Base-by-base conservation (phyloP, 2,888 invertebrate genomes). In the Beris chalybata region DNA sequence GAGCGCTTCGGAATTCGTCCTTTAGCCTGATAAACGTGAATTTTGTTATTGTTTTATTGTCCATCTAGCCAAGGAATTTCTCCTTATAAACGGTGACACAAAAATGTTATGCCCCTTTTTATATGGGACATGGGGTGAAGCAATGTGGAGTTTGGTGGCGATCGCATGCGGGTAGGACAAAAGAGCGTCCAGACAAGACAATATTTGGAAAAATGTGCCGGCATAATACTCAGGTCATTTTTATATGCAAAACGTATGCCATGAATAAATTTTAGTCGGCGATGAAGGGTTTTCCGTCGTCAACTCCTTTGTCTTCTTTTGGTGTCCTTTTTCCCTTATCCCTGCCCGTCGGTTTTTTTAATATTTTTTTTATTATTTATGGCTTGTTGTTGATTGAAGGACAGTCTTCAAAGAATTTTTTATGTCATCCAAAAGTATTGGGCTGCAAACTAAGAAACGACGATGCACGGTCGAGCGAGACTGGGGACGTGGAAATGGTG, bases 241-340 rank as follows among this genome's bases (percentile, higher is more conserved):
- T 63, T 55, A 59, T 69, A 69, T 69, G 67, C 67, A 69, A 69
- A 67, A 57, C 67, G 65, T 69, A 69, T 69, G 69, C 65, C 48
- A 69, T 69, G 69, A 69, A 69, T 69, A 69, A 69, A 69, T 69
- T 69, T 69, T 57, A 61, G 64, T 67, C 57, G 61, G 52, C 63
- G 64, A 69, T 9, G 38, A 38, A 69, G 65, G 67, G 65, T 65
- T 67, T 66, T 55, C 38, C 45, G 30, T 48, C n/a, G 31, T 11
- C 45, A 30, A 58, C 38, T 64, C 50, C 64, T 66, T 68, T 68
- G 68, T 68, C 64, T 68, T 68, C 50, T 55, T 65, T 32, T 47
- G 7, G 13, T 30, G 29, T 65, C 48, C 64, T 13, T 56, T 53
- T 47, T 65, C 32, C 47, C 3, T 13, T 15, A 44, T 45, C 13